Base-by-base conservation (phyloP, 2,113 vertebrate species). In the Chloebia gouldiae region DNA sequence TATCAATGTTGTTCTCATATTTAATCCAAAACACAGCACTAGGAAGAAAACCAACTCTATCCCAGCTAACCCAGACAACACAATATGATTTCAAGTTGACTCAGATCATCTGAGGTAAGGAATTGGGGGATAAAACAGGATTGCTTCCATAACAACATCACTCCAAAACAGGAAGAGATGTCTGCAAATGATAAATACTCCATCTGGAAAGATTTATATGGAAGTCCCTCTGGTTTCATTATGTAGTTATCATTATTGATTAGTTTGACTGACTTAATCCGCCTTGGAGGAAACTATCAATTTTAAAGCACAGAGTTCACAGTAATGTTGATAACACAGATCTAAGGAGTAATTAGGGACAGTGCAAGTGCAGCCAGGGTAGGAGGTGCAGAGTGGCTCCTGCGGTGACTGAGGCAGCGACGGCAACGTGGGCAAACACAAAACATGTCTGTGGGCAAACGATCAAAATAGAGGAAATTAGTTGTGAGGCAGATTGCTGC, bases 241-340 rank as follows among this genome's bases (percentile, higher is more conserved):
- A 75, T 66, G 14, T 42, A 66, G 68, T 88, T 89, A 81, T 60
- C 17, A 0, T 93, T 86, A 97, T 90, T 90, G 92, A 93, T 92
- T 94, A 60, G 21, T 90, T 84, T 77, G 54, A 86, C 60, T 71
- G 81, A 37, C 54, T 83, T 86, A 75, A 90, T 94, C 92, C 90
- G n/a, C 61, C 88, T 93, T 90, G 85, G 81, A 96, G 82, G 40
- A 94, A 90, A 31, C 56, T 42, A 71, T 73, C 28, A 75, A 80
- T 69, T 95, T 91, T 82, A 61, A 72, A 84, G 53, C 60, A 81
- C 47, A 56, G 49, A 80, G 64, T 78, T 86, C 44, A 77, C 51
- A 54, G 31, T 49, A 71, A 40, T 61, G 69, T 78, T 15, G 2
- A 53, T 81, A 88, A 68, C 12, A 78, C 71, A 88, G 33, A n/a